Conservation (phyloP, 1,140 invertebrate genomes). For the Tetragonula clypearis region DNA sequence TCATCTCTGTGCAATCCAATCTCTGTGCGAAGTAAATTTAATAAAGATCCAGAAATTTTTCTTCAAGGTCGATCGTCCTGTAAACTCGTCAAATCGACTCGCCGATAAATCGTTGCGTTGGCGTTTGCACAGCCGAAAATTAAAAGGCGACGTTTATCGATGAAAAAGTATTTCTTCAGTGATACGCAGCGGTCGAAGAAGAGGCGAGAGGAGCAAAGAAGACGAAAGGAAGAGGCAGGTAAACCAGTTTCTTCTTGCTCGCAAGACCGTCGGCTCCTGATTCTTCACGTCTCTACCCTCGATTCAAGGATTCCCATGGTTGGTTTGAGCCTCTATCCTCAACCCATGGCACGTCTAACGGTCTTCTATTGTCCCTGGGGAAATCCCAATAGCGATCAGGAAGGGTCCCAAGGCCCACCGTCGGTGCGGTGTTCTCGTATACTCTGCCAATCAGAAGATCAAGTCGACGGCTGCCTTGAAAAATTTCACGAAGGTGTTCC, state of each 20-base stretch:
- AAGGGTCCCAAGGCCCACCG: slow-evolving; percentile 31
- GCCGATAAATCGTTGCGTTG: neutral
- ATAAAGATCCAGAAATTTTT: neutral
- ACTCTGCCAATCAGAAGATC: slow-evolving; percentile 19
- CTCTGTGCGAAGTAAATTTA: neutral
- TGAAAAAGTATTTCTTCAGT: neutral
- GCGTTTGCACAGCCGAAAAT: neutral
- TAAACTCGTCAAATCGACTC: neutral
- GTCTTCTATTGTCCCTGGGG: slow-evolving; percentile 59
- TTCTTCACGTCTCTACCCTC: slow-evolving; percentile 54
- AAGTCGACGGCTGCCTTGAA: neutral
- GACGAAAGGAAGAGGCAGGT: slow-evolving; percentile 59
- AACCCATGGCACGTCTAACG: slow-evolving; percentile 56
- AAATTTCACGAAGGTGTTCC: slow-evolving; percentile 1
- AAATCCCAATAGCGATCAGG: slow-evolving; percentile 46
- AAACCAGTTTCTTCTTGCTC: slow-evolving; percentile 62
- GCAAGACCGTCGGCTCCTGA: slow-evolving; percentile 43
- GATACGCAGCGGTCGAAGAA: neutral
- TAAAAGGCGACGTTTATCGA: neutral
- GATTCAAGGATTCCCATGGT: slow-evolving; percentile 59
- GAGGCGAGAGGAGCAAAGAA: slow-evolving; percentile 50
- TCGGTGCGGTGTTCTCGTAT: neutral
- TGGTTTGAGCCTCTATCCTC: slow-evolving; percentile 43
- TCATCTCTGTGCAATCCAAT: neutral
- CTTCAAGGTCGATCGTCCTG: neutral